Base-by-base conservation (phyloP, 1,140 invertebrate genomes). In the Chymomyza costata region DNA sequence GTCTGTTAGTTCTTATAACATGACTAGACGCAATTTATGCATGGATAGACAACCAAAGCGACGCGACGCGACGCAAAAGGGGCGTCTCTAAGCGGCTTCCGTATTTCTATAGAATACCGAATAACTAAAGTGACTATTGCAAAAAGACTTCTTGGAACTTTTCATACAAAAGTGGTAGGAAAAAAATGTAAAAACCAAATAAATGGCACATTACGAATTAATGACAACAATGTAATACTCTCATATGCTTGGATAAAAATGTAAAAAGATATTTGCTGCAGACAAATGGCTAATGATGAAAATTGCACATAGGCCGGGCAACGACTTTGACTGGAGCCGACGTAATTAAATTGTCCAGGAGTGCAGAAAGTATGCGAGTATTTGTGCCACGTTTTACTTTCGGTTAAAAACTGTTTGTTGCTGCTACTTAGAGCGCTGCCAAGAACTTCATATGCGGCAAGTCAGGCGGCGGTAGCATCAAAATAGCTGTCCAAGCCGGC, bases 171-270 rank as follows among this genome's bases (percentile, higher is more conserved):
- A 54, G 40, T 54, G 52, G 58, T 28, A 13, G 40, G 32, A 44
- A 56, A 48, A 39, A 76, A 78, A 76, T 65, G 64, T 65, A 76
- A 80, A 59, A 78, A 54, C 54, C 19, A 58, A 57, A 50, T 59
- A 80, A 80, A 68, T 80, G 81, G 73, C 55, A 73, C 73, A 80
- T 55, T 63, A 78, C 73, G 56, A 80, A 74, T 74, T 44, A 62
- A 45, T 49, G 51, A 56, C 59, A 68, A 58, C 50, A 51, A 67
- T 68, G 38, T 71, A n/a, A n/a, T n/a, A n/a, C n/a, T n/a, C n/a
- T n/a, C n/a, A n/a, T n/a, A n/a, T n/a, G n/a, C n/a, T n/a, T n/a
- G n/a, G n/a, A n/a, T n/a, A n/a, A n/a, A n/a, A n/a, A n/a, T n/a
- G n/a, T n/a, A n/a, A n/a, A n/a, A n/a, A n/a, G n/a, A n/a, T 39